Base-by-base conservation (phyloP, 2,888 invertebrate species). In the Hydrotaea cyrtoneurina region DNA sequence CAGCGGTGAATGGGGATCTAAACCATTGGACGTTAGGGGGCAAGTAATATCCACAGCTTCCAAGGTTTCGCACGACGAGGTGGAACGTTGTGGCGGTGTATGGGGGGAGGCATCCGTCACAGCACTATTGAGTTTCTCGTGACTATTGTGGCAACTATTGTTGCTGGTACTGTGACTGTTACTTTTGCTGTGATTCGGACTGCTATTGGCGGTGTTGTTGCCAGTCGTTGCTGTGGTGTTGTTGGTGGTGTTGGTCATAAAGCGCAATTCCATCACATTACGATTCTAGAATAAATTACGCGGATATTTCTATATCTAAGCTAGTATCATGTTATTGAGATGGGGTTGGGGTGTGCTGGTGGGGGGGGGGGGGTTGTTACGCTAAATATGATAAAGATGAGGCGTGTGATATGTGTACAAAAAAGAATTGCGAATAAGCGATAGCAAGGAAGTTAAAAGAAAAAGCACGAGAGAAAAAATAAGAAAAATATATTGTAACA, bases 251-350 rank as follows among this genome's bases (percentile, higher is more conserved):
- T 81, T 83, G 80, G 81, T 91, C 91, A 90, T 91, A 90, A 91
- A 93, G 87, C 89, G 91, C 87, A 90, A 90, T 91, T 89, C 92
- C 92, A 90, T 91, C 88, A 92, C 90, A 87, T 92, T 92, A 88
- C 91, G 91, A 90, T 92, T 92, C 92, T 92, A 91, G 88, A 92
- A 92, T 90, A 91, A 87, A 89, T 89, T 88, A 92, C 89, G 91
- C 91, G 90, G 88, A 91, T 89, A 90, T 89, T 87, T 89, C 89
- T 89, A 89, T 89, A 88, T 89, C 90, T 89, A 88, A 88, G 88
- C 89, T 88, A 89, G 87, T 88, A 87, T 87, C 86, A 82, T 74
- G 78, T 76, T 80, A 26, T 80, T 31, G 43, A 31, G 31, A 7
- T 4, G 31, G 31, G 72, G 46, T 76, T 46, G 86, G 64, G 7